A percentile compares a stretch with the other conserved stretches of the same genome.
phyloP scores from a whole-genome alignment of 64 coral and sea anemone species.

The Montipora efflorescens region DNA sequence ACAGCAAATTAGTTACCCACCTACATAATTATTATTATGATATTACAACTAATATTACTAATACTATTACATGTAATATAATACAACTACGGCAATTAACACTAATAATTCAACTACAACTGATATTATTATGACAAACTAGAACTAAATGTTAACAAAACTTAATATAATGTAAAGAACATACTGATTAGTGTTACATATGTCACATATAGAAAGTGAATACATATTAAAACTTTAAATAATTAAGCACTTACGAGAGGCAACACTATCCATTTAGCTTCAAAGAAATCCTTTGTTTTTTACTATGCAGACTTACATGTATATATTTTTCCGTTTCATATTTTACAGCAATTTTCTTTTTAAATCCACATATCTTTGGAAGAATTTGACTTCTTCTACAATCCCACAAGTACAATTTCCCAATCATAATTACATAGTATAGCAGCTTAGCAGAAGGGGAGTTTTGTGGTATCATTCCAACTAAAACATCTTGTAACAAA shows the following conservation, averaged over 20 bases:
- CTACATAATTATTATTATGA: too few species aligned
- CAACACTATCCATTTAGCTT: constrained; percentile 1
- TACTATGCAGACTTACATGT: not conserved
- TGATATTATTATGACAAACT: too few species aligned
- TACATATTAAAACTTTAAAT: too few species aligned
- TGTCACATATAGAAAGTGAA: too few species aligned
- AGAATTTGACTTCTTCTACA: not conserved
- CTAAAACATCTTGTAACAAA: not conserved
- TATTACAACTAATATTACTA: too few species aligned
- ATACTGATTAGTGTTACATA: not conserved
- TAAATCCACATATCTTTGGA: constrained; percentile 1
- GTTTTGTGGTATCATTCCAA: not conserved
- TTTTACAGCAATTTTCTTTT: constrained; percentile 13
- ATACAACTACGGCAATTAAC: too few species aligned
- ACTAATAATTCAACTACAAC: too few species aligned
- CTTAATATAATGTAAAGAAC: not conserved
- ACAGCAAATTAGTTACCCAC: too few species aligned
- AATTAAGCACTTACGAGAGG: too few species aligned
- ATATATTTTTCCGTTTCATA: not conserved
- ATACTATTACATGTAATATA: too few species aligned
- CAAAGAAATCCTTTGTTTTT: not conserved
- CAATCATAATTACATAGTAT: not conserved
- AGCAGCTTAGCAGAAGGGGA: too few species aligned
- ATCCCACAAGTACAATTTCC: constrained; percentile 1
- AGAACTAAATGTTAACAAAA: not conserved